Evolutionary conservation across 2,888 invertebrate genomes (phyloP).

Genomic region (Lycaena phlaeas): DNA sequence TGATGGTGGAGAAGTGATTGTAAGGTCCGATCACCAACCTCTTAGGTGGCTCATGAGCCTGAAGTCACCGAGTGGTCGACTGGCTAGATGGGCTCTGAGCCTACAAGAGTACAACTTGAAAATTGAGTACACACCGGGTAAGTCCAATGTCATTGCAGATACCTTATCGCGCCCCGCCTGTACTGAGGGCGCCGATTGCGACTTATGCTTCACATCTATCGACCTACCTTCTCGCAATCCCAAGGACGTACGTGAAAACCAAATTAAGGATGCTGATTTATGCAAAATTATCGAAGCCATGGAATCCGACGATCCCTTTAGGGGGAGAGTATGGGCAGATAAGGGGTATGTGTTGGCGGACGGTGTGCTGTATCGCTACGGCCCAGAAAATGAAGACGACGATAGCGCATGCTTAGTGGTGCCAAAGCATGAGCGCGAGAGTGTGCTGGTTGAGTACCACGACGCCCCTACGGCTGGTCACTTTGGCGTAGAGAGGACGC

Average conservation of each 20-base stretch:
- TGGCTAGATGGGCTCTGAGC: too few relatives aligned
- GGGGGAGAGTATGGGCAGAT: conserved; percentile 15
- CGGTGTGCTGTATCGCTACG: background rate
- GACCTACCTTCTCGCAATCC: too few relatives aligned
- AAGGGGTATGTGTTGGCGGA: conserved; percentile 13
- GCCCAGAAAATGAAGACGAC: background rate
- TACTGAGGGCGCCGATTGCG: too few relatives aligned
- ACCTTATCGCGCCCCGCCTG: too few relatives aligned
- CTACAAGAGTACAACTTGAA: too few relatives aligned
- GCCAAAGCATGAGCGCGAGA: background rate
- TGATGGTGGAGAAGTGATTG: too few relatives aligned
- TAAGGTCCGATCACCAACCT: too few relatives aligned
- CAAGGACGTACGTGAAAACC: background rate
- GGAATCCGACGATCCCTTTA: conserved; percentile 16
- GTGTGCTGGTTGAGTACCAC: background rate
- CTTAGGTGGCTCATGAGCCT: too few relatives aligned
- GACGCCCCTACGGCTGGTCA: conserved; percentile 7
- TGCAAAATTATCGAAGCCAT: conserved; percentile 15
- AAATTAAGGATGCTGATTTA: conserved; percentile 12
- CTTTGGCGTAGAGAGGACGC: conserved; percentile 12
- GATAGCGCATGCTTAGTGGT: background rate
- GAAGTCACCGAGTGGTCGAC: too few relatives aligned
- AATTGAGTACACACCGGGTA: too few relatives aligned
- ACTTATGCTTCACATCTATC: too few relatives aligned
- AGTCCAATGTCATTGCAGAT: too few relatives aligned